Evolutionary conservation across 2,113 vertebrate species (phyloP), one percentile per base, ranked within the genome.

Genomic region (Zapus hudsonius): DNA sequence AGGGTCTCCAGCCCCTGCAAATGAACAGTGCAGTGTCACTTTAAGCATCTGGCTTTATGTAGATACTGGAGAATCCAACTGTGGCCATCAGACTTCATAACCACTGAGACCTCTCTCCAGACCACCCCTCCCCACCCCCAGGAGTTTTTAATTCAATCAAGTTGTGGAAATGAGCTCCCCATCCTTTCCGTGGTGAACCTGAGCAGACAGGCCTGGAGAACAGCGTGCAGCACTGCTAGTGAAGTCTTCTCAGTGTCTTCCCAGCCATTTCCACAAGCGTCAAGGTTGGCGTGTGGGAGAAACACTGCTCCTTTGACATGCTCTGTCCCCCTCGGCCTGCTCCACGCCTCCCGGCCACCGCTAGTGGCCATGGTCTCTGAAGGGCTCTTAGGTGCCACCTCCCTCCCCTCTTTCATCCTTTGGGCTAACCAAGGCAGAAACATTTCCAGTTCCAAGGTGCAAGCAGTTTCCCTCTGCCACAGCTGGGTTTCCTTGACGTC

Each of bases 181-280:
- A 57, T 25, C 4, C 64, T n/a, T 47, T 81, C 67, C 36, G 23
- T 74, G 61, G 87, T 64, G 66, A 61, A 95, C 80, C 82, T 79
- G 88, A 78, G 67, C 63, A 95, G 74, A 27, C 83, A 87, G 92
- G 84, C 94, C 47, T 0, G 5, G 33, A 67, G 92, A 86, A 84
- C 89, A 89, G 61, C 95, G 75, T 96, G 96, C 31, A 55, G 80
- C 90, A 73, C 83, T 76, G 84, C 91, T 93, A 96, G 94, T 97
- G 79, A 95, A 3, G 10, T 13, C 94, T 94, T 95, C 93, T 93
- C 96, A 93, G 33, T 95, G 87, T 97, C 82, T 92, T 96, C n/a
- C 90, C 36, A 70, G 78, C 93, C 94, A 87, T 93, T 87, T 96
- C 96, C 95, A 89, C 93, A 96, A 96, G 90, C 97, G 93, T 83